Percentiles rank a stretch among this genome's conserved stretches.
Conservation (phyloP, 2,113 vertebrate genomes). For the Dasyprocta punctata region DNA sequence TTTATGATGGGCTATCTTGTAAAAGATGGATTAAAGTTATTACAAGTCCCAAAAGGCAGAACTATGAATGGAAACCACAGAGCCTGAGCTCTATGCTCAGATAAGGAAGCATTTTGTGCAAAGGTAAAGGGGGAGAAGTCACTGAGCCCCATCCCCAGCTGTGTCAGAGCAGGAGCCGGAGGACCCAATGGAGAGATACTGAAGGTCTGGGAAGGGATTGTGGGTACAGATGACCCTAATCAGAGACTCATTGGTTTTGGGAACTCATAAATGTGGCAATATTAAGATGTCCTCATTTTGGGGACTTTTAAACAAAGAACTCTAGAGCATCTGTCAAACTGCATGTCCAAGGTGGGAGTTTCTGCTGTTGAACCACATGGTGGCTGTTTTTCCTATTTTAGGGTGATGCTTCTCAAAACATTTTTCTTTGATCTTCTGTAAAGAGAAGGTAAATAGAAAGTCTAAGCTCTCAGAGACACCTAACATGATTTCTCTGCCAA, state of each 20-base stretch:
- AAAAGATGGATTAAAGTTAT: constrained; percentile 10
- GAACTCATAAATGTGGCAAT: background rate
- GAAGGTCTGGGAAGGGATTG: background rate
- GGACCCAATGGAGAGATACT: background rate
- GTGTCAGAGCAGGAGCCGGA: background rate
- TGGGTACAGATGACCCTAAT: background rate
- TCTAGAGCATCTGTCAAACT: background rate
- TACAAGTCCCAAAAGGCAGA: background rate
- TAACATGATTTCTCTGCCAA: background rate
- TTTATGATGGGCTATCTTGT: background rate
- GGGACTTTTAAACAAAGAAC: background rate
- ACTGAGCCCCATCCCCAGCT: accelerated
- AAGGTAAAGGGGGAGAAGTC: background rate
- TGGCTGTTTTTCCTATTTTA: background rate
- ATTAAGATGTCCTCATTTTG: background rate
- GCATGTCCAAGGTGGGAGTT: background rate
- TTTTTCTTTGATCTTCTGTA: background rate
- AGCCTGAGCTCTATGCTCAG: background rate
- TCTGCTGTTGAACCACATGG: background rate
- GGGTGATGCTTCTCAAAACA: background rate
- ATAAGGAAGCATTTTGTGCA: background rate
- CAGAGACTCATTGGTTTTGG: background rate
- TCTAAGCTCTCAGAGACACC: background rate
- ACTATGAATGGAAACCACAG: background rate
- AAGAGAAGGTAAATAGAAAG: background rate